phyloP scores from a whole-genome alignment of 2,113 vertebrate genomes.

The Ptilonorhynchus violaceus region DNA sequence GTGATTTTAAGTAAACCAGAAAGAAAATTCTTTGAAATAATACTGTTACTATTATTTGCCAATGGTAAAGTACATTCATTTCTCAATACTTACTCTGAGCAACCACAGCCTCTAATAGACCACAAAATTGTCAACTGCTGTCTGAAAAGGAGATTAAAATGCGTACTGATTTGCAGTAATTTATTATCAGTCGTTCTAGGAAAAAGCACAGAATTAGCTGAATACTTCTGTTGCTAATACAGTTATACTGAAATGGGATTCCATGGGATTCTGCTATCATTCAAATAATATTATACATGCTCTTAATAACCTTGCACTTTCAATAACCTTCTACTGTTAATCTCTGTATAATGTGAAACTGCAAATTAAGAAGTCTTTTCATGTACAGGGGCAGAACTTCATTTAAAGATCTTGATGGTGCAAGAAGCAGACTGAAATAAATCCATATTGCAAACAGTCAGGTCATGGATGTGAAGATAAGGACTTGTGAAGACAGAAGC shows the following conservation, averaged over 20 bases:
- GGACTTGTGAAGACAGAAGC: not conserved
- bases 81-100: not conserved
- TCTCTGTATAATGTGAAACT: slow-evolving; percentile 26
- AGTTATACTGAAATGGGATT: slow-evolving; percentile 35
- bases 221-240: not conserved
- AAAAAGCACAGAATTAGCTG: slow-evolving; percentile 14
- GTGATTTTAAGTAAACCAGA: not conserved
- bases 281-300: slow-evolving; percentile 42
- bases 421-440: slow-evolving; percentile 29
- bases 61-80: not conserved
- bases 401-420: slow-evolving; percentile 19
- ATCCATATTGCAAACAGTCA: not conserved
- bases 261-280: not conserved
- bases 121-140: not conserved
- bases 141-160: slow-evolving; percentile 33
- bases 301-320: slow-evolving; percentile 51
- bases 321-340: slow-evolving; percentile 52
- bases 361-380: slow-evolving; percentile 43
- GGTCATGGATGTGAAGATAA: not conserved
- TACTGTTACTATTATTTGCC: not conserved
- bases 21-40: not conserved
- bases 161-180: slow-evolving; percentile 17
- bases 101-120: not conserved
- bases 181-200: slow-evolving; percentile 1
- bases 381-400: slow-evolving; percentile 27